These are phyloP conservation scores for Anableps anableps DNA, from an alignment of 2,797 vertebrate genomes.

Conservation along the genomic window DNA sequence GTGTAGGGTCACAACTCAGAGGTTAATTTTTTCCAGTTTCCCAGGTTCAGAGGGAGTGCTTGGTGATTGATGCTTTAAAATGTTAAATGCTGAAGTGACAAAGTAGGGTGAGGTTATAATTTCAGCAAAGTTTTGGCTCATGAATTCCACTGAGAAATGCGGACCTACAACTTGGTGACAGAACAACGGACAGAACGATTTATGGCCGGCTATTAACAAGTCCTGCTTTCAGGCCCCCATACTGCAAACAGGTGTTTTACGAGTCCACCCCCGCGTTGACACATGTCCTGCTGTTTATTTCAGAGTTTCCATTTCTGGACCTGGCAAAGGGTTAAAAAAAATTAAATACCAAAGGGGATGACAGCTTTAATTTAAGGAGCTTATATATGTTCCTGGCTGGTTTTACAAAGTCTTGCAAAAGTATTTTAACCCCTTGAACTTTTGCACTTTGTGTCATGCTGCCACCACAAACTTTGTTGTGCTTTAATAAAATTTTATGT, in stretches of 20 bases:
- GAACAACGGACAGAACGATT: slow-evolving; percentile 82
- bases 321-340: slow-evolving; percentile 53
- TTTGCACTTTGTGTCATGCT: not conserved
- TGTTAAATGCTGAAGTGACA: slow-evolving; percentile 55
- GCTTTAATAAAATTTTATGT: not conserved
- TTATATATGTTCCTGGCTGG: slow-evolving; percentile 36
- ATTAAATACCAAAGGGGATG: slow-evolving; percentile 31
- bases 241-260: slow-evolving; percentile 83
- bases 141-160: slow-evolving; percentile 71
- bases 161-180: slow-evolving; percentile 77
- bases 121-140: slow-evolving; percentile 66
- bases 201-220: slow-evolving; percentile 79
- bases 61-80: slow-evolving; percentile 42
- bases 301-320: slow-evolving; percentile 47
- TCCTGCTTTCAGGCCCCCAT: slow-evolving; percentile 68
- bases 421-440: not conserved
- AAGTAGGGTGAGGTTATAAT: slow-evolving; percentile 25
- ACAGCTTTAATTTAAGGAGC: slow-evolving; percentile 46
- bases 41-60: slow-evolving; percentile 28
- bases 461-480: not conserved
- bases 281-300: slow-evolving; percentile 64
- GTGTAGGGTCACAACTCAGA: slow-evolving; percentile 30
- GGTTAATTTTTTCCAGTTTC: slow-evolving; percentile 42
- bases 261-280: slow-evolving; percentile 61
- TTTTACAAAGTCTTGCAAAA: slow-evolving; percentile 6